These are phyloP conservation scores for Marasmarcha lunaedactyla DNA, from an alignment of 2,888 invertebrate species.

Conservation along the genomic window DNA sequence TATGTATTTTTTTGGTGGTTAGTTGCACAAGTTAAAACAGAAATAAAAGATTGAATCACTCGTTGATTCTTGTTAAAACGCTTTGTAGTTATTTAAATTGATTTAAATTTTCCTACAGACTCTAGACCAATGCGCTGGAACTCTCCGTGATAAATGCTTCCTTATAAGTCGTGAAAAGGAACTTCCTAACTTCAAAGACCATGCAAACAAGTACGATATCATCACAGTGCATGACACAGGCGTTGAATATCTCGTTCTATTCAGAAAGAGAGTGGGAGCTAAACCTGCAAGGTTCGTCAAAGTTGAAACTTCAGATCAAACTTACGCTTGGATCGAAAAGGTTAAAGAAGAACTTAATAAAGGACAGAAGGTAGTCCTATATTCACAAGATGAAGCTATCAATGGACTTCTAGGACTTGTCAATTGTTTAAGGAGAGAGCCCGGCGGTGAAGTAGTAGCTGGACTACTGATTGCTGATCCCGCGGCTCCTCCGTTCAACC, in stretches of 20 bases:
- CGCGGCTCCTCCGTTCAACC: constrained; percentile 74
- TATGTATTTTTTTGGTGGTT: too few species aligned
- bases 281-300: constrained; percentile 59
- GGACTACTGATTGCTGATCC: constrained; percentile 75
- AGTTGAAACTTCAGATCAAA: constrained; percentile 40
- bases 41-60: too few species aligned
- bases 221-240: constrained; percentile 58
- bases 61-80: too few species aligned
- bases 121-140: constrained; percentile 49
- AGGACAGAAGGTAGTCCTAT: constrained; percentile 71
- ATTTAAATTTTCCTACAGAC: too few species aligned
- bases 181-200: constrained; percentile 49
- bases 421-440: constrained; percentile 87
- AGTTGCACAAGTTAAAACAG: too few species aligned
- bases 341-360: constrained; percentile 49
- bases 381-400: constrained; percentile 74
- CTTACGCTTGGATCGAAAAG: constrained; percentile 66
- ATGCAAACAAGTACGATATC: constrained; percentile 54
- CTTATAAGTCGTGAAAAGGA: constrained; percentile 71
- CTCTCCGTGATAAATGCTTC: constrained; percentile 71
- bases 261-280: constrained; percentile 56
- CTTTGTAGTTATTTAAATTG: too few species aligned
- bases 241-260: constrained; percentile 62
- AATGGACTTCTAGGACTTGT: constrained; percentile 90
- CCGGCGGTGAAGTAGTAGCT: constrained; percentile 74